Evolutionary conservation across 2,797 vertebrate species (phyloP).

Genomic region (Spheniscus humboldti): DNA sequence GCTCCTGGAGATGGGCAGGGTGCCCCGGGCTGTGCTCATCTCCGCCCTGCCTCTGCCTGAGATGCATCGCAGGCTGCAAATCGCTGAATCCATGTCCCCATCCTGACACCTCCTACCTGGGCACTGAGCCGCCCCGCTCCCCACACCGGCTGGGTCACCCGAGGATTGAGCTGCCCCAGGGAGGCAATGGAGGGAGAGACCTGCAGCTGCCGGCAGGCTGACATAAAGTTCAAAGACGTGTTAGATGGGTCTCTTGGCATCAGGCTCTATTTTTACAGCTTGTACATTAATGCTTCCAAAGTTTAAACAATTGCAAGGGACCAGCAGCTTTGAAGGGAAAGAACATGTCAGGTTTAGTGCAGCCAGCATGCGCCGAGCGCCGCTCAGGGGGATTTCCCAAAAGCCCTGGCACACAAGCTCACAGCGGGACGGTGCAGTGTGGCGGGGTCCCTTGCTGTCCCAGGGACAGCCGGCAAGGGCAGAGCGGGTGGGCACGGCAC

Average conservation of each 20-base stretch:
- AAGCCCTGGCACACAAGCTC: neutral
- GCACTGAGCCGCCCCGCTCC: accelerated
- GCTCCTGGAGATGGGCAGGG: accelerated
- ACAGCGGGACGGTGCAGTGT: accelerated
- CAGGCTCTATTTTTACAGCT: conserved; percentile 58
- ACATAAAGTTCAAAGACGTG: conserved; percentile 3
- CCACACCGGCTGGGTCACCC: neutral
- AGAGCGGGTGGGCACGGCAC: neutral
- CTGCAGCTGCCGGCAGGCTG: conserved; percentile 3
- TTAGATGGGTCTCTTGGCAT: conserved; percentile 2
- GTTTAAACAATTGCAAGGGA: neutral
- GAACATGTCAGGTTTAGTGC: neutral
- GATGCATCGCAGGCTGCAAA: neutral
- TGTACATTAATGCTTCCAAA: conserved; percentile 44
- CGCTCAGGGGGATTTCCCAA: accelerated
- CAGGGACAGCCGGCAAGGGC: neutral
- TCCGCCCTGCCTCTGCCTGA: neutral
- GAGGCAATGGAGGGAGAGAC: neutral
- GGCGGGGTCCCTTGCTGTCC: accelerated
- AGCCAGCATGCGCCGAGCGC: neutral
- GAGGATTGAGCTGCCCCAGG: neutral
- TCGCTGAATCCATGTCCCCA: accelerated
- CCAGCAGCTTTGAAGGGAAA: neutral
- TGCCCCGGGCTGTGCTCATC: neutral
- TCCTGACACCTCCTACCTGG: neutral